phyloP scores from a whole-genome alignment of 2,113 vertebrate species.

The Hippocampus abdominalis region DNA sequence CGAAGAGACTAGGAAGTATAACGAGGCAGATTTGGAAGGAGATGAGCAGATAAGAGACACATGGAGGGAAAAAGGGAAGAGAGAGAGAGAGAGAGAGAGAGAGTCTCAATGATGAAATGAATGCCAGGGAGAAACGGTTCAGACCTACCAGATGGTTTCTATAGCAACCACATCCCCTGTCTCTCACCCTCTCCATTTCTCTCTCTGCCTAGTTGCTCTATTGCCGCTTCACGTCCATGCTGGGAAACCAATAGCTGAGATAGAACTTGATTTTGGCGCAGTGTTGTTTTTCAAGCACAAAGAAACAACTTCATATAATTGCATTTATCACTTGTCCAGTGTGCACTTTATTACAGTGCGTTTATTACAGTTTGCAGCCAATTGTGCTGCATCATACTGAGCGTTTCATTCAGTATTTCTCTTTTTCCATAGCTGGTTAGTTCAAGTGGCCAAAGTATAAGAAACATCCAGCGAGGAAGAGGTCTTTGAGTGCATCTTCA shows the following conservation, averaged over 20 bases:
- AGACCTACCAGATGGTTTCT: slow-evolving; percentile 70
- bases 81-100: slow-evolving; percentile 24
- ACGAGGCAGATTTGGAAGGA: slow-evolving; percentile 28
- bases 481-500: no score
- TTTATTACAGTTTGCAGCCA: background rate
- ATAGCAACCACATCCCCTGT: slow-evolving; percentile 68
- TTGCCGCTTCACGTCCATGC: slow-evolving; percentile 62
- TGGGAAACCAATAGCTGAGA: slow-evolving; percentile 51
- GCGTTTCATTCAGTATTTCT: background rate
- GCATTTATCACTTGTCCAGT: background rate
- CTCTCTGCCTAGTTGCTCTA: slow-evolving; percentile 55
- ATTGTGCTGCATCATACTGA: background rate
- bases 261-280: slow-evolving; percentile 64
- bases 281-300: slow-evolving; percentile 41
- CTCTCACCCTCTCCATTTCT: slow-evolving; percentile 22
- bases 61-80: slow-evolving; percentile 37
- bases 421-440: no score
- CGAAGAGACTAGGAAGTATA: slow-evolving; percentile 21
- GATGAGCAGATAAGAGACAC: slow-evolving; percentile 47
- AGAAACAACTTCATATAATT: slow-evolving; percentile 38
- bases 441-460: background rate
- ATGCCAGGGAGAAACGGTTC: slow-evolving; percentile 64
- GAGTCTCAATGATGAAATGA: slow-evolving; percentile 65
- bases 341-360: background rate
- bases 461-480: no score